Evolutionary conservation across 37 sponge, comb jelly and placozoan species (phyloP), one percentile per base, ranked within the genome.

Genomic region (Mnemiopsis leidyi): DNA sequence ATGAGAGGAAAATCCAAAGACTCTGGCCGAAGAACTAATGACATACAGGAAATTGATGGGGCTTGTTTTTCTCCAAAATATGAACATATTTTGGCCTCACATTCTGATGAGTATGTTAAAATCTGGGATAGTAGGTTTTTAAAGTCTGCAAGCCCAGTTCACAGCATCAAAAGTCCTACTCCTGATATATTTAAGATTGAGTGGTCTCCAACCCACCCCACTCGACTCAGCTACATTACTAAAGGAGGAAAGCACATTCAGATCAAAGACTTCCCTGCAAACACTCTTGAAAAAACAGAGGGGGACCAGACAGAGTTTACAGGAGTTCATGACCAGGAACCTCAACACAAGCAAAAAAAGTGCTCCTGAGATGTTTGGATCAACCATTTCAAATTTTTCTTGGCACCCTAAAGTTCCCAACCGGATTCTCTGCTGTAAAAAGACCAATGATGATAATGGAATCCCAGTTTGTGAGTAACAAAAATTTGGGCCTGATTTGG

Each of bases 51-150:
- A 40, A 85, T 40, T 5, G 90, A 85, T 7, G 90, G 90, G 23
- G 90, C 36, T 85, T 85, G 90, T 21, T 85, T 85, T 25, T 85
- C 90, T 21, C 90, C 90, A 39, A 85, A 28, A 28, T 85, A 85
- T 39, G 90, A 85, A 23, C 32, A 39, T 39, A 85, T 85, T 26
- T 0, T 85, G 5, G 90, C 90, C 25, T 85, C 90, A 23, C 90
- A 85, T 39, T 85, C 90, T 39, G 90, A 85, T 13, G 90, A 85
- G 39, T 85, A 85, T 33, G 35, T 85, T n/a, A 85, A 85, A 39
- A 38, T 85, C 5, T 85, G 90, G 90, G 90, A 85, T 23, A 85
- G 33, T n/a, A 36, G 90, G 48, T 40, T 24, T 85, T n/a, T 85
- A 20, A 85, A 85, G 36, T 39, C 33, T n/a, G 61, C 90, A 23